Evolutionary conservation across 2,113 vertebrate species (phyloP), one percentile per base, ranked within the genome.

Genomic region (Embiotoca jacksoni): DNA sequence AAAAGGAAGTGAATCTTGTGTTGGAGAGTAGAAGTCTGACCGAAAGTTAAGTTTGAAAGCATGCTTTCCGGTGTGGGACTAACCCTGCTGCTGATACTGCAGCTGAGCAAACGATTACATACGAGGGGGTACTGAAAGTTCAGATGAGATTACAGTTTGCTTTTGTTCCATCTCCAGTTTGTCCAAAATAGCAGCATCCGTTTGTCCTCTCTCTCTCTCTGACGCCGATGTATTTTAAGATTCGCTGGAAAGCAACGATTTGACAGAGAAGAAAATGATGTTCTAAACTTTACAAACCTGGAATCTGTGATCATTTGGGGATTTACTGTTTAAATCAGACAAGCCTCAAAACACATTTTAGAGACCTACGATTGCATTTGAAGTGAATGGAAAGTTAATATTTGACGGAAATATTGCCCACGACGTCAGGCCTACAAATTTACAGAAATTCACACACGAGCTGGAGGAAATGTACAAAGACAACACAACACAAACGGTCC

Each of bases 1-100:
- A 78, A 55, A 10, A 39, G 49, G 15, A 57, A 31, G 49, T 10
- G 5, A 13, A 35, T 69, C 58, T 53, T 53, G 50, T 58, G 9
- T 33, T 32, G 60, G 14, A 31, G 56, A 72, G 62, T 49, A 55
- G 61, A 6, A 60, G 35, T 46, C 41, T 53, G 59, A 64, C 5
- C 16, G 8, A 52, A 54, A 66, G 41, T 63, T 69, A 4, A 23
- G 15, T 35, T 61, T 56, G 39, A 82, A 46, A 59, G 16, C 23
- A 23, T 23, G 23, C 7, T 56, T 39, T 82, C 39, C 30, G 23
- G 33, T 58, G 57, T 59, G 31, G 36, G 69, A 52, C 74, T 36
- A 49, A 52, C 41, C 46, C 60, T 37, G 46, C 23, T 13, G 37
- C 30, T 31, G 4, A 23, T 23, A 23, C 49, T 75, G 47, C 39